Base-by-base conservation (phyloP, 2,888 invertebrate species). In the Alcis repandata region DNA sequence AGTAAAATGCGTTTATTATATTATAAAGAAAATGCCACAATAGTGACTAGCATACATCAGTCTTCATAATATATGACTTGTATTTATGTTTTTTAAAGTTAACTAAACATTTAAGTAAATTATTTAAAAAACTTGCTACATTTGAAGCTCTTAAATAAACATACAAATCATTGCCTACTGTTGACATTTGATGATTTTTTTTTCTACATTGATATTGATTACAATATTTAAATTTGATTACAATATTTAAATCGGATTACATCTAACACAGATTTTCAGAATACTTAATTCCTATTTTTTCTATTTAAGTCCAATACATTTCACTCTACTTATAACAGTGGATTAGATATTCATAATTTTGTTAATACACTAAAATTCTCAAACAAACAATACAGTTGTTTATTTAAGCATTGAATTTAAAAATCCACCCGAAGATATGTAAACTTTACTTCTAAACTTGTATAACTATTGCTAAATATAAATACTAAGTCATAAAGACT, bases 11-110 rank as follows among this genome's bases (percentile, higher is more conserved):
- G 75, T 89, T 88, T 90, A 90, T 87, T 91, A 81, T 89, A 90
- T 87, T 91, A 81, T 70, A 76, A 91, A 89, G 80, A 88, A 90
- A 90, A 88, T 83, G 84, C 88, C 89, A 91, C 90, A 91, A 90
- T 86, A 90, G 89, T 92, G 92, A 93, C 92, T 92, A 92, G 92
- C 88, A 84, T 91, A 92, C 90, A 91, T 92, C 92, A 93, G 92
- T 92, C 92, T 92, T 92, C 73, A 85, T 56, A 59, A 58, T 81
- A 82, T 83, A 84, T 78, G 85, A 86, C 83, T 80, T 86, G 84
- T 79, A 84, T 78, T 77, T 70, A 70, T 75, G 73, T 49, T 75
- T 76, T 82, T 78, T 75, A 78, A 77, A 77, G 76, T 74, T 73
- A 74, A 70, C 76, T 27, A 77, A 72, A 66, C 69, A 72, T 71